A percentile compares a stretch with the other conserved stretches of the same genome.
phyloP scores from a whole-genome alignment of 2,113 vertebrate genomes.

The Athene cunicularia region DNA sequence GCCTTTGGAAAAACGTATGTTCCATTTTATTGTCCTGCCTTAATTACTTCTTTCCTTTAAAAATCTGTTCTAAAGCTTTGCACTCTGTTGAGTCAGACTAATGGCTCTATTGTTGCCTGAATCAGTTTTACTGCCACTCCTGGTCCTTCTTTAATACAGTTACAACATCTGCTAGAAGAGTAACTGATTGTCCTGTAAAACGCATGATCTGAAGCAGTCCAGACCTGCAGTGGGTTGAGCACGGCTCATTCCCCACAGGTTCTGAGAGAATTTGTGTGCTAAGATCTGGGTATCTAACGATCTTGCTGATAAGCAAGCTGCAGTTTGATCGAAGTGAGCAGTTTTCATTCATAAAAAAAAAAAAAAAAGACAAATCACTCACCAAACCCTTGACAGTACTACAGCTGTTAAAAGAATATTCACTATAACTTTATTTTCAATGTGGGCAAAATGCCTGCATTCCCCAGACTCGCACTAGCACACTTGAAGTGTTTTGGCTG shows the following conservation, averaged over 20 bases:
- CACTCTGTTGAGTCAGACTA: neutral
- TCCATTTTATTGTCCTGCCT: neutral
- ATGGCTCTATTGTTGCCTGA: neutral
- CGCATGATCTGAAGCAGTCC: neutral
- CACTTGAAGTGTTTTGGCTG: neutral
- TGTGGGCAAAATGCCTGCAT: neutral
- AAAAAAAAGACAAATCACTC: neutral
- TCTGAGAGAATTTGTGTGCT: neutral
- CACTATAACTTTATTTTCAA: neutral
- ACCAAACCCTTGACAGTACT: neutral
- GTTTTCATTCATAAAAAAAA: neutral
- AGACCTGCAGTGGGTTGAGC: neutral
- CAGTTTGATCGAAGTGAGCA: neutral
- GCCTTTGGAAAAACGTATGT: neutral
- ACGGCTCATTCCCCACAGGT: neutral
- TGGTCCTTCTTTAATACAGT: neutral
- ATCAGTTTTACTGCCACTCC: neutral
- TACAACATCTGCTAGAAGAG: neutral
- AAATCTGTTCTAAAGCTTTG: neutral
- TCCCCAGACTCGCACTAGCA: neutral
- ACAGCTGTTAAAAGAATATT: neutral
- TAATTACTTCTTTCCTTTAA: neutral
- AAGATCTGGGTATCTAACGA: neutral
- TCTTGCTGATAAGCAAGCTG: neutral
- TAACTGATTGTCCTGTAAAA: neutral